These are phyloP conservation scores for Homarus americanus DNA, from an alignment of 1,140 invertebrate genomes.

Conservation along the genomic window DNA sequence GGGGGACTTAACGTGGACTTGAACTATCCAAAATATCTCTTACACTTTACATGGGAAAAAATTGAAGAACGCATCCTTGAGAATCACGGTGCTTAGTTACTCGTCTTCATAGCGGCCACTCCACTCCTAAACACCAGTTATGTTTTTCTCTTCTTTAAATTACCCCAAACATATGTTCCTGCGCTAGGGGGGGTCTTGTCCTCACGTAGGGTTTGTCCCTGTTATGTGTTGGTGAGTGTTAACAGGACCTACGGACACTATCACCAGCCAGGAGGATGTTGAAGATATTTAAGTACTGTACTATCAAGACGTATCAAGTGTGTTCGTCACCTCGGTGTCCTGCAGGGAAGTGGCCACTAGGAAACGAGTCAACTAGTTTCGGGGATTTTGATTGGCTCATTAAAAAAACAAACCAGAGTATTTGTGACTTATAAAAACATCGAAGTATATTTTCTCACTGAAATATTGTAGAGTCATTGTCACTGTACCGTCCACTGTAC, in stretches of 20 bases:
- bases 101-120: slow-evolving; percentile 47
- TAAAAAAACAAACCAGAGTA: neutral
- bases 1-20: too few relatives aligned
- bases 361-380: slow-evolving; percentile 15
- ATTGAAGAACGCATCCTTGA: too few relatives aligned
- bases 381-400: neutral
- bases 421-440: slow-evolving; percentile 22
- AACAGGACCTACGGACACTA: neutral
- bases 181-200: neutral
- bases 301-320: too few relatives aligned
- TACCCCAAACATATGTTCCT: neutral
- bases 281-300: neutral
- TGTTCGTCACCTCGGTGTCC: neutral
- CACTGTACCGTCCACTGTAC: too few relatives aligned
- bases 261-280: neutral
- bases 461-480: too few relatives aligned
- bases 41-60: too few relatives aligned
- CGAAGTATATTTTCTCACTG: neutral
- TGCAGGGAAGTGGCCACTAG: slow-evolving; percentile 26
- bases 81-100: too few relatives aligned
- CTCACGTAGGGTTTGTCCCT: neutral
- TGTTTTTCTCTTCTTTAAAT: neutral
- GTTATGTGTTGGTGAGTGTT: neutral
- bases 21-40: too few relatives aligned
- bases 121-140: neutral